Evolutionary conservation across 2,797 vertebrate species (phyloP).

Genomic region (Coregonus suidteri): DNA sequence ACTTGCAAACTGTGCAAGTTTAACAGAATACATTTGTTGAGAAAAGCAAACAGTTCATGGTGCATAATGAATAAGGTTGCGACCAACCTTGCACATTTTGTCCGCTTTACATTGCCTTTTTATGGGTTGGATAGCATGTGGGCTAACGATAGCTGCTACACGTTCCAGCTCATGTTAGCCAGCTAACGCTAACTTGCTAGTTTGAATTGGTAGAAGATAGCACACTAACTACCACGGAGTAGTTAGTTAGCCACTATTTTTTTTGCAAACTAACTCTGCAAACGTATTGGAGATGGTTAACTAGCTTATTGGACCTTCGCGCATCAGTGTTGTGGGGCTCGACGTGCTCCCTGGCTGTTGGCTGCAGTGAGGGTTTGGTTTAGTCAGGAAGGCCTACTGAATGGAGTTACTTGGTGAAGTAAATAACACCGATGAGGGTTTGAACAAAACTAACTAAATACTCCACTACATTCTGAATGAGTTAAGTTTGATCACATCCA

Average conservation of each 20-base stretch:
- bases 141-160: slow-evolving; percentile 20
- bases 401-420: slow-evolving; percentile 53
- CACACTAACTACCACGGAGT: not conserved
- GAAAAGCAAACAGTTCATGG: slow-evolving; percentile 1
- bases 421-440: not conserved
- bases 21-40: not conserved
- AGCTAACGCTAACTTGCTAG: slow-evolving; percentile 27
- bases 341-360: slow-evolving; percentile 34
- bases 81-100: slow-evolving; percentile 23
- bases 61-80: slow-evolving; percentile 27
- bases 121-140: slow-evolving; percentile 30
- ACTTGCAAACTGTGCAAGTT: not conserved
- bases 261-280: too few relatives aligned
- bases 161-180: not conserved
- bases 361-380: slow-evolving; percentile 58
- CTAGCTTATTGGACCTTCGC: too few relatives aligned
- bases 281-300: too few relatives aligned
- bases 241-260: not conserved
- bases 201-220: not conserved
- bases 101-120: slow-evolving; percentile 17
- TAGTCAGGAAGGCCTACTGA: slow-evolving; percentile 59
- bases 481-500: not conserved
- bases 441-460: not conserved
- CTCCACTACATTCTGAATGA: not conserved
- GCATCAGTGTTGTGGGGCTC: too few relatives aligned